These are phyloP conservation scores for Nylanderia fulva DNA, from an alignment of 1,140 invertebrate species.

Conservation along the genomic window DNA sequence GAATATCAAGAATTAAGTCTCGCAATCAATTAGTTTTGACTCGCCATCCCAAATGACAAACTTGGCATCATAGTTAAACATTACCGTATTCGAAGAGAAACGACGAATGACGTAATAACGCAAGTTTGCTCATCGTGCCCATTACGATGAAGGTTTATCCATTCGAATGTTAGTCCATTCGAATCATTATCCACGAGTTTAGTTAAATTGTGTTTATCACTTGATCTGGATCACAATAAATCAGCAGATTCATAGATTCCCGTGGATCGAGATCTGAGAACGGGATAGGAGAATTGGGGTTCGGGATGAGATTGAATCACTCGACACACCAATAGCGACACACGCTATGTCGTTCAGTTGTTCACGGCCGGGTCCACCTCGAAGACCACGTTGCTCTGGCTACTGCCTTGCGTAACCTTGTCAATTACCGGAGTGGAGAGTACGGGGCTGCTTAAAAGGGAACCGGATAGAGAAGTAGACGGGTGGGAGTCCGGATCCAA, in stretches of 20 bases:
- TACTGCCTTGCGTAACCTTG: slow-evolving; percentile 67
- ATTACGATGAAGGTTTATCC: slow-evolving; percentile 32
- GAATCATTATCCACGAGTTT: background rate
- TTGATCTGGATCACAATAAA: background rate
- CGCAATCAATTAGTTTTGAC: background rate
- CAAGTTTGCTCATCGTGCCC: slow-evolving; percentile 24
- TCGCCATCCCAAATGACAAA: background rate
- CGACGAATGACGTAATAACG: background rate
- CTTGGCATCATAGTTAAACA: background rate
- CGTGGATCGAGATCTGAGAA: background rate
- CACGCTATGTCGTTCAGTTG: slow-evolving; percentile 46
- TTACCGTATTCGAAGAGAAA: background rate
- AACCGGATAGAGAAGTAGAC: slow-evolving; percentile 35
- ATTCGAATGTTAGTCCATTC: slow-evolving; percentile 9
- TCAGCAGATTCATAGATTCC: background rate
- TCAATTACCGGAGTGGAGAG: slow-evolving; percentile 65
- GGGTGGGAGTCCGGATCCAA: background rate
- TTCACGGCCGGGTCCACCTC: slow-evolving; percentile 65
- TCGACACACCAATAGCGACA: slow-evolving; percentile 37
- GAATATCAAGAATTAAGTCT: slow-evolving; percentile 3
- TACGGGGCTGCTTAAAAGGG: slow-evolving; percentile 67
- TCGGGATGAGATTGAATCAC: slow-evolving; percentile 21
- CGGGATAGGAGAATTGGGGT: background rate
- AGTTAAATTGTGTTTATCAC: slow-evolving; percentile 21
- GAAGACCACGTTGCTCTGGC: slow-evolving; percentile 58